Evolutionary conservation across 2,797 vertebrate species (phyloP).

Genomic region (Glossophaga mutica): DNA sequence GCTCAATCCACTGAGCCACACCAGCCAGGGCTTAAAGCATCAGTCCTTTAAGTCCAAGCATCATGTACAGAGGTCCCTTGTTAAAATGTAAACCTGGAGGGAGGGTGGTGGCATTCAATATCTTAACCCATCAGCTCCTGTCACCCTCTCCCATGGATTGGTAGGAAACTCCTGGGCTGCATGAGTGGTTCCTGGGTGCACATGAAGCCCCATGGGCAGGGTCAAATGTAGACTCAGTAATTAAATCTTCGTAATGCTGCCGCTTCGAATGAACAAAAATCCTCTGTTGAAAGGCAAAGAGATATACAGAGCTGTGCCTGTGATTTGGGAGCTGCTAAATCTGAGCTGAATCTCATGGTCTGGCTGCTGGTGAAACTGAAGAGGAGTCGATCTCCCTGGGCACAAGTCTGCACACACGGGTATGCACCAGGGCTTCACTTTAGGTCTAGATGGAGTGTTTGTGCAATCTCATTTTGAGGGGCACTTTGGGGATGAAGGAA

Average conservation of each 20-base stretch:
- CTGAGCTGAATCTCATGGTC: not conserved
- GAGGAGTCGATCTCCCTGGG: not conserved
- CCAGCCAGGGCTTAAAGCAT: no score
- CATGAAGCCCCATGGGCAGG: not conserved
- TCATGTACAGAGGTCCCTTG: not conserved
- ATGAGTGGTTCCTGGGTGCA: not conserved
- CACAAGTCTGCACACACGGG: rapidly evolving
- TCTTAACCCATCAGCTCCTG: not conserved
- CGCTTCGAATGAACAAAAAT: not conserved
- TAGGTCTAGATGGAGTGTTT: not conserved
- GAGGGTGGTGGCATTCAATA: rapidly evolving
- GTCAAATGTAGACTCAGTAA: not conserved
- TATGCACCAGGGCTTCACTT: not conserved
- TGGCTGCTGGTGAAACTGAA: not conserved
- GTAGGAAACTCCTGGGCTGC: not conserved
- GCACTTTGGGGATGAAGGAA: not conserved
- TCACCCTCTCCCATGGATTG: not conserved
- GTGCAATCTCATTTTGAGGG: not conserved
- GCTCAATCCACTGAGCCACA: no score
- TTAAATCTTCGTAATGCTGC: not conserved
- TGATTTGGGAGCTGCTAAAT: not conserved
- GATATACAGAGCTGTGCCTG: not conserved
- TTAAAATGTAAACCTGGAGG: not conserved
- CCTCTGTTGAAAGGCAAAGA: not conserved
- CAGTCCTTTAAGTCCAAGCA: not conserved